Evolutionary conservation across 1,140 invertebrate species (phyloP).

Genomic region (Cheumatopsyche charites): DNA sequence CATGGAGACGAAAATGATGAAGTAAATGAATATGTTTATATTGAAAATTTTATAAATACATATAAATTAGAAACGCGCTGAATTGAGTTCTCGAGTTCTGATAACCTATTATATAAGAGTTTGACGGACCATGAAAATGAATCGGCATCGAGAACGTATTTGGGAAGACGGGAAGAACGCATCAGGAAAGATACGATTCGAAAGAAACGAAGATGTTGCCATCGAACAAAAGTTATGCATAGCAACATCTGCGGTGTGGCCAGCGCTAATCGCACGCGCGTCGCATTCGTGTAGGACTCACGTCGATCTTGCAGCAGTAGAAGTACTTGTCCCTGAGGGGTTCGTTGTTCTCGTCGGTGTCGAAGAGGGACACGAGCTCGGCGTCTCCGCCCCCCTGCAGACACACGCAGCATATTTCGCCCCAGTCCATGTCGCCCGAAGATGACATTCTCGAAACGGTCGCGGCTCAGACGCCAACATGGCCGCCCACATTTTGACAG

Average conservation of each 20-base stretch:
- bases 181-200: not conserved
- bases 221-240: not conserved
- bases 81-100: no score
- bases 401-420: constrained; percentile 64
- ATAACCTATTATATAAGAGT: no score
- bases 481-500: no score
- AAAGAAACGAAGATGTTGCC: not conserved
- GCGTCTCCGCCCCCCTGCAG: constrained; percentile 57
- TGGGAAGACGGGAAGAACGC: no score
- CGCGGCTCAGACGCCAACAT: no score
- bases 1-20: no score
- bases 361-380: constrained; percentile 62
- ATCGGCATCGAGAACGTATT: no score
- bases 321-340: constrained; percentile 64
- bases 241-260: constrained; percentile 15
- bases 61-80: no score
- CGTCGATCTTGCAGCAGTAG: constrained; percentile 62
- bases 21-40: no score
- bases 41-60: no score
- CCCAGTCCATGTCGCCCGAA: constrained; percentile 58
- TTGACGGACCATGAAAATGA: no score
- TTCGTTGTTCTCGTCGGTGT: constrained; percentile 63
- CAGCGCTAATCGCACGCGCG: not conserved
- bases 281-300: constrained; percentile 58
- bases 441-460: no score